A percentile compares a stretch with the other conserved stretches of the same genome.
These are phyloP conservation scores for Leptatherina wallacei DNA, from an alignment of 2,797 vertebrate genomes.

Conservation along the genomic window DNA sequence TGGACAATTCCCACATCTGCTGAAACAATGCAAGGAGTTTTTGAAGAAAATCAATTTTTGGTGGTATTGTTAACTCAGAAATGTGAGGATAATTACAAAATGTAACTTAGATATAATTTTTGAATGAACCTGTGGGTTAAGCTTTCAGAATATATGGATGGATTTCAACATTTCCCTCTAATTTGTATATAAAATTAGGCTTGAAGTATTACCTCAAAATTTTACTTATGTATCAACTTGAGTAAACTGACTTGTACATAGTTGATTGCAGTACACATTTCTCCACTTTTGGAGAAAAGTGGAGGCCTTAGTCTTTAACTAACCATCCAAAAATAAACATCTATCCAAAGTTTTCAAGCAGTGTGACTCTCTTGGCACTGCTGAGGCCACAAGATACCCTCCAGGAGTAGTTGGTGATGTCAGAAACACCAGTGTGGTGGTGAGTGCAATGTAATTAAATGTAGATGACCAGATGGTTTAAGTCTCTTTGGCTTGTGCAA, in stretches of 20 bases:
- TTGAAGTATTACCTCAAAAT: neutral
- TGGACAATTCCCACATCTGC: neutral
- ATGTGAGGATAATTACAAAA: neutral
- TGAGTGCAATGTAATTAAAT: conserved; percentile 11
- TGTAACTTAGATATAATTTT: neutral
- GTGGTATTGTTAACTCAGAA: neutral
- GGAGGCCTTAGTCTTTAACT: conserved; percentile 16
- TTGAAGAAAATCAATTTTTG: neutral
- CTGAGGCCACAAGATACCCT: conserved; percentile 42
- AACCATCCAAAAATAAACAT: conserved; percentile 45
- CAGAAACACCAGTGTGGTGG: conserved; percentile 19
- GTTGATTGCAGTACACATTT: neutral
- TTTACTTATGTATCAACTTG: neutral
- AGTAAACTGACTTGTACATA: neutral
- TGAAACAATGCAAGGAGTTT: neutral
- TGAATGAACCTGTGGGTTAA: neutral
- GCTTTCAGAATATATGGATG: neutral
- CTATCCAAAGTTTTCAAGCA: conserved; percentile 19
- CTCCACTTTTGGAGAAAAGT: conserved; percentile 8
- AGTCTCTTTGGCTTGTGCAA: conserved; percentile 19
- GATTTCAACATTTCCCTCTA: neutral
- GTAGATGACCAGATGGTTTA: conserved; percentile 13
- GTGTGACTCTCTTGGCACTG: conserved; percentile 16
- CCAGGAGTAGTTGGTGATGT: conserved; percentile 39
- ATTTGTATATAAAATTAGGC: neutral